Percentiles rank a stretch among this genome's conserved stretches.
Conservation (phyloP, 2,113 vertebrate genomes). For the Microcebus tavaratra region DNA sequence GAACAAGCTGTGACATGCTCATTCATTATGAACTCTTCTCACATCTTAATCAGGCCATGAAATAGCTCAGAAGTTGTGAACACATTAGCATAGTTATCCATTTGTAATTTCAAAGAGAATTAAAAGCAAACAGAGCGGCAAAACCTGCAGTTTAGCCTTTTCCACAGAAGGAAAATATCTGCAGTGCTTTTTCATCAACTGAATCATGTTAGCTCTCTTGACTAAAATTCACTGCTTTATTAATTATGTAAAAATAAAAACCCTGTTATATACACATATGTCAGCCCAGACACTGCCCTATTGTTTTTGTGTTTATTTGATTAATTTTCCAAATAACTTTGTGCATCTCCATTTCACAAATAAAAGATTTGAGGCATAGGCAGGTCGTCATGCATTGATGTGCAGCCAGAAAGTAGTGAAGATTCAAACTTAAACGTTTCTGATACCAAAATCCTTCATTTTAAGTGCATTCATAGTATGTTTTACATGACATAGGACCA, state of each 20-base stretch:
- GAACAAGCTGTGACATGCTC: slow-evolving; percentile 45
- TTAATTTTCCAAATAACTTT: neutral
- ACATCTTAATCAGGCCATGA: slow-evolving; percentile 74
- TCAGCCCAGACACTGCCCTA: neutral
- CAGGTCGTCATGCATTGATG: neutral
- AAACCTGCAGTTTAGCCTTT: slow-evolving; percentile 41
- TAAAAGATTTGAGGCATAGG: neutral
- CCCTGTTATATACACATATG: neutral
- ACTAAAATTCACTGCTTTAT: neutral
- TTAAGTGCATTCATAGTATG: neutral
- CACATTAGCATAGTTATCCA: slow-evolving; percentile 46
- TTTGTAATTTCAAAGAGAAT: slow-evolving; percentile 64
- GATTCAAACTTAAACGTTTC: neutral
- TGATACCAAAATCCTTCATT: neutral
- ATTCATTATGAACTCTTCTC: slow-evolving; percentile 24
- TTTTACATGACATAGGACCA: neutral
- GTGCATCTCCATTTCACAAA: neutral
- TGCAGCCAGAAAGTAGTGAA: neutral
- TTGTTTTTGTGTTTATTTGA: neutral
- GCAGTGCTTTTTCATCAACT: slow-evolving; percentile 30
- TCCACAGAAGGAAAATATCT: neutral
- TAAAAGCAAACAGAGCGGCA: slow-evolving; percentile 51
- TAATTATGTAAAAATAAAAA: neutral
- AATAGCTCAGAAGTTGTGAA: slow-evolving; percentile 53
- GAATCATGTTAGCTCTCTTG: slow-evolving; percentile 9